Base-by-base conservation (phyloP, 2,797 vertebrate genomes). In the Myoxocephalus aenaeus region DNA sequence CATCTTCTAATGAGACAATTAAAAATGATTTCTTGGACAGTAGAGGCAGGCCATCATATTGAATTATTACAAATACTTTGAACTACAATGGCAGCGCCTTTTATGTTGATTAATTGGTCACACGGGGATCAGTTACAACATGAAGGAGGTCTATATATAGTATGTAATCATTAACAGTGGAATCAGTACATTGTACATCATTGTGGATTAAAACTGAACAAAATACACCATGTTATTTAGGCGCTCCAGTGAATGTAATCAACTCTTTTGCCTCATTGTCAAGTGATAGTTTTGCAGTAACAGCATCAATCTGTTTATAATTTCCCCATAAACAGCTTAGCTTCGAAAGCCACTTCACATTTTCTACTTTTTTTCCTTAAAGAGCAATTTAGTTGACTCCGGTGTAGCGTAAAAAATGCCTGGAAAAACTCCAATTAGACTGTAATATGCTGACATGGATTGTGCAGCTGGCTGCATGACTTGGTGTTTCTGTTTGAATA, bases 101-200 rank as follows among this genome's bases (percentile, higher is more conserved):
- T 89, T 80, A 87, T 92, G 88, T 78, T 89, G 83, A 91, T 92
- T 94, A 94, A 94, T 93, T 94, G 87, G 91, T 92, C 92, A 92
- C 91, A 86, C 25, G 65, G 91, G 91, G 87, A 90, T 91, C 86
- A 82, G 89, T 87, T 86, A 57, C 75, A 85, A 91, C 86, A 81
- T 85, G 69, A 86, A 87, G 71, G 65, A 69, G 73, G 50, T 83
- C 77, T 90, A 83, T 90, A 90, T 86, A 89, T 89, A 85, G 87
- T 82, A 22, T 80, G 64, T 83, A 79, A 90, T 90, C 79, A 91
- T 90, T 82, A 85, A 71, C 66, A 36, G 34, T 85, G 44, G 54
- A 72, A 86, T 82, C 75, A 83, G 79, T 65, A 64, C 69, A 73
- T 80, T 82, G 67, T 75, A 79, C 67, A 77, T 78, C 36, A 71